Evolutionary conservation across 2,797 vertebrate species (phyloP).

Genomic region (Hephaestus fuliginosus): DNA sequence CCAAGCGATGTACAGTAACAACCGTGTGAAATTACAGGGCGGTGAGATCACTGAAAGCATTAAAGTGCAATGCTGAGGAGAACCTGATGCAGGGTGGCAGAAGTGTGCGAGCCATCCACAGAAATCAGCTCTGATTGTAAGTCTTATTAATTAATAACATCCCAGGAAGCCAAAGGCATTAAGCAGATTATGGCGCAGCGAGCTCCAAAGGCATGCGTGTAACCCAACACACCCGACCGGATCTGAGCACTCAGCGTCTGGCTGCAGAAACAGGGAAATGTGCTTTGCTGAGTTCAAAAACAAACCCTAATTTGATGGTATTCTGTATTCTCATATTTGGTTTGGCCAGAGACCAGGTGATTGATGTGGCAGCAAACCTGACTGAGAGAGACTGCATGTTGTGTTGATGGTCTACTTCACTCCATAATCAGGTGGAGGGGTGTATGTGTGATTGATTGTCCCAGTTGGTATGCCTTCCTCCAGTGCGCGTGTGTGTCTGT

Average conservation of each 20-base stretch:
- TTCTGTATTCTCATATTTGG: conserved; percentile 78
- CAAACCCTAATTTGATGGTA: conserved; percentile 73
- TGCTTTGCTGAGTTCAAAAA: conserved; percentile 62
- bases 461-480: conserved; percentile 52
- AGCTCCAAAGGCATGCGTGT: conserved; percentile 55
- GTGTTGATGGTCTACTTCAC: conserved; percentile 88
- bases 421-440: conserved; percentile 80
- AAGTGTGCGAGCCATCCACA: conserved; percentile 56
- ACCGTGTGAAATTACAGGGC: conserved; percentile 22
- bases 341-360: conserved; percentile 77
- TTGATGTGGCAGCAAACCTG: conserved; percentile 81
- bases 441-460: conserved; percentile 69
- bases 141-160: conserved; percentile 81
- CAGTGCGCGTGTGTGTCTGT: conserved; percentile 3
- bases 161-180: conserved; percentile 75
- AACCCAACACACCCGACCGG: conserved; percentile 65
- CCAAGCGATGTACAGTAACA: not conserved
- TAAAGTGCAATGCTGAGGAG: conserved; percentile 6
- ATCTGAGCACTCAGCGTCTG: conserved; percentile 57
- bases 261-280: conserved; percentile 58
- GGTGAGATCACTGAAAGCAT: conserved; percentile 38
- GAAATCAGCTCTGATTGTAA: conserved; percentile 73
- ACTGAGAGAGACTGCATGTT: conserved; percentile 69
- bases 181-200: conserved; percentile 65
- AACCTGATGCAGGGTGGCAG: conserved; percentile 35